Base-by-base conservation (phyloP, 2,888 invertebrate genomes). In the Dryobotodes eremita region DNA sequence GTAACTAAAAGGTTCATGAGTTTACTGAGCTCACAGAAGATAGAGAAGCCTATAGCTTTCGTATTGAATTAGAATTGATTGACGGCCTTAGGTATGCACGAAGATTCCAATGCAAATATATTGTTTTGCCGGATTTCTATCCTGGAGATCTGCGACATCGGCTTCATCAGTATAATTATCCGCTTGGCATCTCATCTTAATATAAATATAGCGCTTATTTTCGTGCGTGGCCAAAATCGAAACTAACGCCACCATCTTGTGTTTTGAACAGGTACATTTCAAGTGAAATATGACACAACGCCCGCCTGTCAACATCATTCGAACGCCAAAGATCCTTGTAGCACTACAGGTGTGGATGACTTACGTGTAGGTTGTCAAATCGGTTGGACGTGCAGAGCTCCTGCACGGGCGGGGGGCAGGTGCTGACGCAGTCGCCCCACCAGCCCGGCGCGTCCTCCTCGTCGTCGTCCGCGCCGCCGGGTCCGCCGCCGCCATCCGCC, bases 311-410 rank as follows among this genome's bases (percentile, higher is more conserved):
- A 4, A 23, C 23, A 23, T 36, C 64, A 36, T 36, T 26, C 6
- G 15, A 68, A 23, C 8, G 23, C 15, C 50, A 31, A 23, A 36
- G 53, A 15, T 10, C 53, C 15, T 23, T 10, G 53, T 36, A 36
- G n/a, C n/a, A n/a, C 2, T 70, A 7, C 11, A 11, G 36, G n/a
- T 36, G 70, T n/a, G n/a, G 55, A 17, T 42, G 85, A 97, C 97
- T 97, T 94, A 98, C 98, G 96, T 98, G 98, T 70, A 98, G 96
- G 95, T 98, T 98, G 91, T 97, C 97, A 95, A 99, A 99, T 91
- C 98, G 97, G 94, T 98, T 98, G 55, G 98, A 98, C 71, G 97
- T 97, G 92, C 98, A 98, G 50, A 98, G 94, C 71, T 97, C 95
- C 81, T 97, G 95, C 74, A 97, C 91, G 53, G 97, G 96, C 77